A percentile compares a stretch with the other conserved stretches of the same genome.
phyloP scores from a whole-genome alignment of 2,797 vertebrate genomes.

The Euphonia xanthogaster region DNA sequence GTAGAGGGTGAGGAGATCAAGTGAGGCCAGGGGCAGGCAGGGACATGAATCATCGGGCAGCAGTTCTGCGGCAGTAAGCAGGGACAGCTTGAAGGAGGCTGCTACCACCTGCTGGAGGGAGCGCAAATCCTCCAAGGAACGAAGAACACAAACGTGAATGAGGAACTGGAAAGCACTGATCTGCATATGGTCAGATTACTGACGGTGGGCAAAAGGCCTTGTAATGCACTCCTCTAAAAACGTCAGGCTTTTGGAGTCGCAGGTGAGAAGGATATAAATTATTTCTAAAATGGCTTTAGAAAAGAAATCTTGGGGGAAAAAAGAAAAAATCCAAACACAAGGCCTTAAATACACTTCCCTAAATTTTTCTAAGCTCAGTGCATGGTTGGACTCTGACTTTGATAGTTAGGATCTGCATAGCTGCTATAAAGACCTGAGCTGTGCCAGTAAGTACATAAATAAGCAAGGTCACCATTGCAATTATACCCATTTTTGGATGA shows the following conservation, averaged over 20 bases:
- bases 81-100: not conserved
- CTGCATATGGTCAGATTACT: rapidly evolving
- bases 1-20: not conserved
- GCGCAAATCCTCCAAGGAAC: not conserved
- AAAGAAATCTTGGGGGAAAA: not conserved
- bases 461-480: not conserved
- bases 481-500: not conserved
- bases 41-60: not conserved
- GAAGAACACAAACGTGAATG: not conserved
- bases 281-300: not conserved
- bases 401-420: not conserved
- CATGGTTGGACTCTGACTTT: not conserved
- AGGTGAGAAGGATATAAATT: not conserved
- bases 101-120: conserved; percentile 56
- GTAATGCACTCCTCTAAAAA: not conserved
- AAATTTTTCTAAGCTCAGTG: not conserved
- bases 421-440: not conserved
- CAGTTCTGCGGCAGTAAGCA: not conserved
- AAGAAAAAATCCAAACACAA: not conserved
- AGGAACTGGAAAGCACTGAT: rapidly evolving
- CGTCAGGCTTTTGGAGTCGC: not conserved
- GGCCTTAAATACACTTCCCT: not conserved
- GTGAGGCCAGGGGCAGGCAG: not conserved
- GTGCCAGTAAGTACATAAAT: not conserved
- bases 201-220: not conserved